Conservation (phyloP, 2,888 invertebrate species). For the Lamellibrachia columna region DNA sequence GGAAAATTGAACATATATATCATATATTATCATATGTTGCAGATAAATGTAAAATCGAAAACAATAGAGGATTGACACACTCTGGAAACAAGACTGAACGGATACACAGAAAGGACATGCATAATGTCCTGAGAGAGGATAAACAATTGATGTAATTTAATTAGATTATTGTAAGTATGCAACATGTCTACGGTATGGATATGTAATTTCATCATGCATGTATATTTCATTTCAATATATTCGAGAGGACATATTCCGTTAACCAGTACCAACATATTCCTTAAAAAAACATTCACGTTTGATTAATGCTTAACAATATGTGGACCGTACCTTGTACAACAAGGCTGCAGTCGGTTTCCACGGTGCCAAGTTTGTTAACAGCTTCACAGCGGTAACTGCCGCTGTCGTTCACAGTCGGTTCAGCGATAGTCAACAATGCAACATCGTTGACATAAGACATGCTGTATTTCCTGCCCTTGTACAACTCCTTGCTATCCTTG, state of each 20-base stretch:
- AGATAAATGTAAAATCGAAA: background rate
- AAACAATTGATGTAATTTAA: background rate
- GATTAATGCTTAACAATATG: background rate
- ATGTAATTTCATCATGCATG: background rate
- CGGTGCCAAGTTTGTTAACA: constrained; percentile 59
- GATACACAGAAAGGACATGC: background rate
- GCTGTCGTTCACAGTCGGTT: constrained; percentile 56
- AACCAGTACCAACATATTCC: background rate
- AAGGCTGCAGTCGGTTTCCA: constrained; percentile 59
- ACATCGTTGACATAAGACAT: constrained; percentile 56
- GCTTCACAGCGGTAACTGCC: constrained; percentile 61
- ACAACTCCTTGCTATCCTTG: constrained; percentile 59
- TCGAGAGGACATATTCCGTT: too few relatives aligned
- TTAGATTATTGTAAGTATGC: background rate
- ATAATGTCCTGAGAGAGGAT: background rate
- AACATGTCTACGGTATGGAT: background rate
- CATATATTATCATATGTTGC: background rate
- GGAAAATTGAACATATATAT: background rate
- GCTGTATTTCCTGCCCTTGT: constrained; percentile 56
- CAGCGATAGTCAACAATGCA: constrained; percentile 73
- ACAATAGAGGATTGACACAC: background rate
- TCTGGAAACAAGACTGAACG: background rate
- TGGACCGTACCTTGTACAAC: constrained; percentile 59
- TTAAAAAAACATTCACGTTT: background rate
- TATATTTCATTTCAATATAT: background rate